Base-by-base conservation (phyloP, 2,888 invertebrate species). In the Poecilus cupreus region DNA sequence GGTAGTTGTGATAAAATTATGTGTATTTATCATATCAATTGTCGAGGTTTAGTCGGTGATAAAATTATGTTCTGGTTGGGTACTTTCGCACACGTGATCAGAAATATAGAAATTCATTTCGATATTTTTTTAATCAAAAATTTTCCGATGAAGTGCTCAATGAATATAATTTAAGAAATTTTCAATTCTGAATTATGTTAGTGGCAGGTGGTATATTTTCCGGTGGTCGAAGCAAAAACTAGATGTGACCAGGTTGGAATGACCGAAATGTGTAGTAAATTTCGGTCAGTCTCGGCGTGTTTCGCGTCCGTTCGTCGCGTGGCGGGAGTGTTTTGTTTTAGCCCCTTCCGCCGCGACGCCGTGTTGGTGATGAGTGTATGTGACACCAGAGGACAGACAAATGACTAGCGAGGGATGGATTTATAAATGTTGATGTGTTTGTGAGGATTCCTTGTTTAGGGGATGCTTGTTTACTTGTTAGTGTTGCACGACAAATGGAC, bases 301-400 rank as follows among this genome's bases (percentile, higher is more conserved):
- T 32, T 32, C 32, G 32, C 8, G 32, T 32, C 32, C 32, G 32
- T 32, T 8, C 32, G 32, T 32, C 32, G 32, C 4, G 54, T 54
- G 54, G 22, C 22, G 54, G 32, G 24, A 6, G 22, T 60, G 32
- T 60, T 60, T 32, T 24, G 26, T 24, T 60, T 32, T 13, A 32
- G 24, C 26, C 26, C 60, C 13, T 24, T 26, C 26, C 26, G 24
- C 8, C 16, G 51, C 18, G 60, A 26, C 26, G 24, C 8, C 16
- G 51, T 51, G 51, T 51, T 60, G n/a, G 60, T 60, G 60, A 60
- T 60, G 60, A 60, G 60, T 60, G 60, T 60, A 60, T 60, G 60
- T 60, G 60, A 60, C 60, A 60, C 60, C 18, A 60, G 60, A 60
- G 60, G 60, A 22, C 60, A 32, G 60, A 60, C 60, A 60, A 60